Conservation (phyloP, 2,888 invertebrate species). For the Periphyllus acericola region DNA sequence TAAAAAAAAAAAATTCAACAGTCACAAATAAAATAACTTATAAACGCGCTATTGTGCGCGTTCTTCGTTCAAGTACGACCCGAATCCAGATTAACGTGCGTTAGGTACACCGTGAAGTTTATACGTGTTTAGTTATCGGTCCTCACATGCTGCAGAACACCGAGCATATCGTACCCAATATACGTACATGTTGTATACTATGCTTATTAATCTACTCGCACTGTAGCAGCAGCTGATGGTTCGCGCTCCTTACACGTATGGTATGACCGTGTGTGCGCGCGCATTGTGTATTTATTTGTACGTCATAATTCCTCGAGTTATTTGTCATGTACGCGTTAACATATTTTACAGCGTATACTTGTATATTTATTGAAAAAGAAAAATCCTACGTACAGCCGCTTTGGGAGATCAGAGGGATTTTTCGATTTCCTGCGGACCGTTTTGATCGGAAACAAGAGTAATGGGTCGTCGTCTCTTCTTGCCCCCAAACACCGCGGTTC, state of each 20-base stretch:
- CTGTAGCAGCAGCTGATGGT: background rate
- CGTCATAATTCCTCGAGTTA: background rate
- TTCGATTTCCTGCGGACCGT: conserved; percentile 1
- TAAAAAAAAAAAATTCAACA: background rate
- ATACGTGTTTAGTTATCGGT: no score
- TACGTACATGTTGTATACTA: background rate
- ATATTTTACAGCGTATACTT: background rate
- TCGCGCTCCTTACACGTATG: background rate
- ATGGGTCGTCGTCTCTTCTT: background rate
- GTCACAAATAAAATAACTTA: conserved; percentile 29
- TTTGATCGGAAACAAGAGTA: background rate
- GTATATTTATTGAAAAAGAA: background rate
- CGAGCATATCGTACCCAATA: background rate
- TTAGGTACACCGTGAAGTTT: background rate
- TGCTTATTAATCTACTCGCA: background rate
- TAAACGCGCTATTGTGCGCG: background rate
- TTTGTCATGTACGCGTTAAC: background rate
- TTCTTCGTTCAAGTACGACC: background rate
- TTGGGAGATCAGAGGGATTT: background rate
- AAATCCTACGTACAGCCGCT: background rate
- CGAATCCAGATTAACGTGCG: background rate
- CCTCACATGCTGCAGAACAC: no score
- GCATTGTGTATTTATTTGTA: background rate
- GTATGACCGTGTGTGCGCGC: background rate
- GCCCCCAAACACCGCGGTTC: background rate